Evolutionary conservation across 2,797 vertebrate species (phyloP), one percentile per base, ranked within the genome.

Genomic region (Kryptopterus vitreolus): DNA sequence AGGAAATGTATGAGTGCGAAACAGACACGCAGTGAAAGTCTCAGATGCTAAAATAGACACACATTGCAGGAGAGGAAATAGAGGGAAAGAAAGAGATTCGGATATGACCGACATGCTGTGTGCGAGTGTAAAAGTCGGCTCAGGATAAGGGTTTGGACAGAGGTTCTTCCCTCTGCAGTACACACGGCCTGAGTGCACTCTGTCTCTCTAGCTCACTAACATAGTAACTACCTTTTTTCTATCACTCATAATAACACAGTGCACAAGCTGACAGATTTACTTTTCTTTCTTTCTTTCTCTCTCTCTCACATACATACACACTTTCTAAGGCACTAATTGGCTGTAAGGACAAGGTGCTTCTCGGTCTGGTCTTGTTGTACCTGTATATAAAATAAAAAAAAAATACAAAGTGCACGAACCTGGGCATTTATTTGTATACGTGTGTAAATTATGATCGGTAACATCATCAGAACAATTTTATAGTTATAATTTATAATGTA

Each of bases 1-100:
- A 79, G 76, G 85, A 85, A 82, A 86, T 80, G 86, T 84, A 86
- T 85, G 82, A 88, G 85, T 86, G 84, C 72, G 73, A 86, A 88
- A 65, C 70, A 53, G 65, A 66, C 69, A 65, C 20, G 29, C 31
- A 55, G 72, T 6, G 15, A 74, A 80, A 61, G 72, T 57, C 43
- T 70, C 43, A 50, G 57, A 81, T 48, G 63, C 63, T 52, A 79
- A 72, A 76, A 78, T 79, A 77, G 73, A 59, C 73, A 33, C 53
- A 58, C 24, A 50, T 76, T 76, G 73, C 57, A 76, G 22, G 76
- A 81, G 75, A 80, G 63, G 57, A 71, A 71, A 69, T 77, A 68
- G 76, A 81, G 57, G 29, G 57, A 68, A 68, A 78, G 81, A 85
- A 81, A 78, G 20, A 52, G 69, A 62, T 31, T 70, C 76, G 31